These are phyloP conservation scores for Danionella cerebrum DNA, from an alignment of 2,113 vertebrate genomes.

Conservation along the genomic window DNA sequence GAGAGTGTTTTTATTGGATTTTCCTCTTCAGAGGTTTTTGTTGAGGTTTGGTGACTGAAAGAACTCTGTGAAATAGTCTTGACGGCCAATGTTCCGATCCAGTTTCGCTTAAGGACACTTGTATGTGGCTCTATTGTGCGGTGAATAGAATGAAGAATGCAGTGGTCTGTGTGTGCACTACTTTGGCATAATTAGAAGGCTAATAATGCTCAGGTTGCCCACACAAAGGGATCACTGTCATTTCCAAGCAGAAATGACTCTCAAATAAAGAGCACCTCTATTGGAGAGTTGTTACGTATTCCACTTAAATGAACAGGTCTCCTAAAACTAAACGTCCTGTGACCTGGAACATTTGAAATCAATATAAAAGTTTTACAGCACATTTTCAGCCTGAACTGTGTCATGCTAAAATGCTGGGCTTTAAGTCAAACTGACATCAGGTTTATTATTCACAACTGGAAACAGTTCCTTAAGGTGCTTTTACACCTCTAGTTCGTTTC, in stretches of 20 bases:
- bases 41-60: not conserved
- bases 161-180: not conserved
- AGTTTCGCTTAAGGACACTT: not conserved
- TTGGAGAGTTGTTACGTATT: too few species aligned
- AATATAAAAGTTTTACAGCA: too few species aligned
- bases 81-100: constrained; percentile 9
- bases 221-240: not conserved
- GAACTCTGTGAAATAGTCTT: constrained; percentile 10
- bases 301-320: too few species aligned
- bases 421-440: too few species aligned
- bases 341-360: too few species aligned
- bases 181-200: not conserved
- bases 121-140: constrained; percentile 11
- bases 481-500: too few species aligned
- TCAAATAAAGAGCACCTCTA: not conserved
- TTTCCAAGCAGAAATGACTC: not conserved
- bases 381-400: too few species aligned
- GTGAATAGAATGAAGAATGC: constrained; percentile 3
- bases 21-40: not conserved
- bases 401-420: too few species aligned
- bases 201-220: not conserved
- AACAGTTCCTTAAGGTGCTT: too few species aligned
- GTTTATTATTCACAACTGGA: too few species aligned
- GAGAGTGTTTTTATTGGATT: not conserved
- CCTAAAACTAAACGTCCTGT: too few species aligned